These are phyloP conservation scores for Lophotriccus pileatus DNA, from an alignment of 2,797 vertebrate genomes.

Conservation along the genomic window DNA sequence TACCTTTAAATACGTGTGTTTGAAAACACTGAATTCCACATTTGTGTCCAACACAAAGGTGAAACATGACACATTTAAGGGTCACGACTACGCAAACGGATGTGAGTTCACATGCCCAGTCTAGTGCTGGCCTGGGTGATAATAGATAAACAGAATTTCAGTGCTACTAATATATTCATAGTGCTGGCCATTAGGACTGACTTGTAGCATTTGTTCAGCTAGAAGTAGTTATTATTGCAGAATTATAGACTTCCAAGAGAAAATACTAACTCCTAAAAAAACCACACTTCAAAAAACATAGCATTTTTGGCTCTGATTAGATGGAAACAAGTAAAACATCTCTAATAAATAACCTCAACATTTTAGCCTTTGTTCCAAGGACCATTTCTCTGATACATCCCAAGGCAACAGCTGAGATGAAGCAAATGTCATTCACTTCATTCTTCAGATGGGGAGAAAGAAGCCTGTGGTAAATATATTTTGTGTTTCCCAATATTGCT, in stretches of 20 bases:
- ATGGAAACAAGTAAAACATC: not conserved
- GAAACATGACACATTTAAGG: not conserved
- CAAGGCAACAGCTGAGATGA: not conserved
- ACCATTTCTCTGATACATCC: not conserved
- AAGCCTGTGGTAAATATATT: not conserved
- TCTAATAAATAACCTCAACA: not conserved
- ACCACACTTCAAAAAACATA: not conserved
- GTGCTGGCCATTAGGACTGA: not conserved
- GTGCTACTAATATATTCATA: not conserved
- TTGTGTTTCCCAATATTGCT: not conserved
- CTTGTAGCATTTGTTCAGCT: not conserved
- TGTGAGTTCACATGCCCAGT: not conserved
- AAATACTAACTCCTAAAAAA: not conserved
- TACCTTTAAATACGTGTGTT: not conserved
- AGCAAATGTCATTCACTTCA: not conserved
- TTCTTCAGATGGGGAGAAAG: not conserved
- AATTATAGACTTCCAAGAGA: not conserved
- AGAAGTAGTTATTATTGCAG: not conserved
- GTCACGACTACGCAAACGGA: not conserved
- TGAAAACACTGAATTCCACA: not conserved
- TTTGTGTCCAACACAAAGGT: not conserved
- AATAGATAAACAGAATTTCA: not conserved
- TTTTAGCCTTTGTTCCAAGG: not conserved
- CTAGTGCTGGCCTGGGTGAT: not conserved
- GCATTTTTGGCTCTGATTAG: not conserved